phyloP scores from a whole-genome alignment of 2,797 vertebrate genomes.

The Prunella strophiata region DNA sequence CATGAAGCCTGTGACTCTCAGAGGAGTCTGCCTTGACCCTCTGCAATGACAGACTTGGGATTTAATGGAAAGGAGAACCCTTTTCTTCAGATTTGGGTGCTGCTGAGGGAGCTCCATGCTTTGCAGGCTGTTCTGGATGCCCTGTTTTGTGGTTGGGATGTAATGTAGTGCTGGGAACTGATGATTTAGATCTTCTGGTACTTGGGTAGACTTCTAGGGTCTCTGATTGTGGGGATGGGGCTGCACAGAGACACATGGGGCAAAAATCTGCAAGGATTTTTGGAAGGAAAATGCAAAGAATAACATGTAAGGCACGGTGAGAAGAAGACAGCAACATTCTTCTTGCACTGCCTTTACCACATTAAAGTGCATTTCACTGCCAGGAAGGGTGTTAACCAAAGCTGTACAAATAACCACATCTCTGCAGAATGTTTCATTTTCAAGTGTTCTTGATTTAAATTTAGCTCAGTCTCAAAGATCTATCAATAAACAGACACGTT shows the following conservation, averaged over 20 bases:
- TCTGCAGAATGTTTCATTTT: conserved; percentile 52
- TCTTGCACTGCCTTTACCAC: conserved; percentile 12
- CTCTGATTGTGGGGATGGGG: not conserved
- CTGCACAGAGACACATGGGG: not conserved
- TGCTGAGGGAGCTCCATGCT: not conserved
- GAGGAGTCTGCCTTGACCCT: conserved; percentile 25
- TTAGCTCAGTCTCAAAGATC: conserved; percentile 32
- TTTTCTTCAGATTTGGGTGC: not conserved
- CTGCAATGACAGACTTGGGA: not conserved
- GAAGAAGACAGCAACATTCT: not conserved
- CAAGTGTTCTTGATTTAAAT: conserved; percentile 34
- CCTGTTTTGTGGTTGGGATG: not conserved
- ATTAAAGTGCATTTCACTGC: conserved; percentile 35
- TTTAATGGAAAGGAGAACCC: not conserved
- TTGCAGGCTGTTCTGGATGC: not conserved
- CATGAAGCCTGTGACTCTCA: conserved; percentile 15
- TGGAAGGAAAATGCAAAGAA: not conserved
- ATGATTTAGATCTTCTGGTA: not conserved
- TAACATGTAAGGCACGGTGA: not conserved
- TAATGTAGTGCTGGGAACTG: not conserved
- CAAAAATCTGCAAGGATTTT: not conserved
- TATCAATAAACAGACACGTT: conserved; percentile 16
- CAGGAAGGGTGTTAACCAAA: conserved; percentile 70
- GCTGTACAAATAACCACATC: conserved; percentile 39
- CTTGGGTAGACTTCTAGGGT: not conserved